Base-by-base conservation (phyloP, 2,113 vertebrate genomes). In the Sturnira hondurensis region DNA sequence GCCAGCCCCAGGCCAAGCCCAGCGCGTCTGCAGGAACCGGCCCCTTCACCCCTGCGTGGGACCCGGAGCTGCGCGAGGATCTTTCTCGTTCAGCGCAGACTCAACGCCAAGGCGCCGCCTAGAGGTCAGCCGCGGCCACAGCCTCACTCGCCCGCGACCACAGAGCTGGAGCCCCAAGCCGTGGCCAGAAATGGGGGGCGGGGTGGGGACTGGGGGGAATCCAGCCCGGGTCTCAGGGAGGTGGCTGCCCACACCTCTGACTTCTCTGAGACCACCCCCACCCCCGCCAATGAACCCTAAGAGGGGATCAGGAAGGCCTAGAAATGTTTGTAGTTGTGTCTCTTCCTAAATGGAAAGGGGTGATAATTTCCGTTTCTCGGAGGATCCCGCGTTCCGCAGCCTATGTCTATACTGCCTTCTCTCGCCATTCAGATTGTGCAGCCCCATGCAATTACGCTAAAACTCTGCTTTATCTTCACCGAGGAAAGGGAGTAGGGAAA, bases 141-240 rank as follows among this genome's bases (percentile, higher is more conserved):
- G 99, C 96, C 98, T 99, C 65, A 98, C 98, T 0, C 98, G 98
- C 96, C 98, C 96, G 16, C 98, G 98, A 97, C 99, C 98, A 77
- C 99, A 98, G 96, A 99, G 99, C 94, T 98, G 99, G 99, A 99
- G 99, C 96, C 98, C 99, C 97, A 99, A 99, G 99, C 97, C 98
- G 98, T 58, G 88, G 98, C 88, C 99, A 99, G 99, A 99, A 99
- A 97, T 98, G 98, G 99, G 98, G 99, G 16, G 6, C 0, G 4
- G 36, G 98, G 99, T 99, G 98, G 22, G 6, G 16, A 1, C 0
- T 2, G 36, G 98, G 99, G 98, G 99, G 1, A 85, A 52, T 67
- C 70, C 45, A 85, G 43, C 47, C 87, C 13, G 7, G 31, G n/a
- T 91, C 71, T 87, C 91, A 54, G 80, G 52, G 52, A 80, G 17